Conservation (phyloP, 1,140 invertebrate genomes). For the Tetramorium parvispinum region DNA sequence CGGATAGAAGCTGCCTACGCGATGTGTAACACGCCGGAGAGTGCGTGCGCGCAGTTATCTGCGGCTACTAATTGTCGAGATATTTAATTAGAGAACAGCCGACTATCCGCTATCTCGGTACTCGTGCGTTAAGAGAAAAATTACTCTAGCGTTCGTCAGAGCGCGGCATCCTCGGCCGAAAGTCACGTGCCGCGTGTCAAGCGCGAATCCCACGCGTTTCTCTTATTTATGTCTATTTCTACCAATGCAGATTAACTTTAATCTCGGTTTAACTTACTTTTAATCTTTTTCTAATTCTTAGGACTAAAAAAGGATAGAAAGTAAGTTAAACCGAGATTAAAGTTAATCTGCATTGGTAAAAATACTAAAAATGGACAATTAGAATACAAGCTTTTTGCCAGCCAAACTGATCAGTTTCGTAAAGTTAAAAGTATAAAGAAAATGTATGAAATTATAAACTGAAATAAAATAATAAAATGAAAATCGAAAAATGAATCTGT, state of each 20-base stretch:
- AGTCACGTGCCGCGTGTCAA: not conserved
- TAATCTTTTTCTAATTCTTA: no score
- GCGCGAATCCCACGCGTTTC: not conserved
- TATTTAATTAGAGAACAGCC: conserved; percentile 48
- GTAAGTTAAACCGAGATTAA: no score
- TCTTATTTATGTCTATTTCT: no score
- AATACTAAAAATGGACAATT: no score
- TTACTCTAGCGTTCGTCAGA: not conserved
- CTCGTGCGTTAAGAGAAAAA: not conserved
- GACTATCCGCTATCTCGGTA: not conserved
- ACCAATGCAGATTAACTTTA: no score
- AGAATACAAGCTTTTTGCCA: not conserved
- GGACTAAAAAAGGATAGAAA: no score
- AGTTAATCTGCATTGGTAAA: no score
- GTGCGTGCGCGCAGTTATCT: conserved; percentile 36
- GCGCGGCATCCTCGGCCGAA: not conserved
- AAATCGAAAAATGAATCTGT: not conserved
- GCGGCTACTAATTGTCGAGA: conserved; percentile 42
- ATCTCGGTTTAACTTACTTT: no score
- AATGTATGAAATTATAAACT: not conserved
- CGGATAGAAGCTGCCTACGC: conserved; percentile 72
- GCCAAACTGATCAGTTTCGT: not conserved
- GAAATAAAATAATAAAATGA: not conserved
- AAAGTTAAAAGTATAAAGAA: not conserved
- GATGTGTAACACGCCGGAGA: conserved; percentile 35